Conservation (phyloP, 2,113 vertebrate species). For the Garra rufa region DNA sequence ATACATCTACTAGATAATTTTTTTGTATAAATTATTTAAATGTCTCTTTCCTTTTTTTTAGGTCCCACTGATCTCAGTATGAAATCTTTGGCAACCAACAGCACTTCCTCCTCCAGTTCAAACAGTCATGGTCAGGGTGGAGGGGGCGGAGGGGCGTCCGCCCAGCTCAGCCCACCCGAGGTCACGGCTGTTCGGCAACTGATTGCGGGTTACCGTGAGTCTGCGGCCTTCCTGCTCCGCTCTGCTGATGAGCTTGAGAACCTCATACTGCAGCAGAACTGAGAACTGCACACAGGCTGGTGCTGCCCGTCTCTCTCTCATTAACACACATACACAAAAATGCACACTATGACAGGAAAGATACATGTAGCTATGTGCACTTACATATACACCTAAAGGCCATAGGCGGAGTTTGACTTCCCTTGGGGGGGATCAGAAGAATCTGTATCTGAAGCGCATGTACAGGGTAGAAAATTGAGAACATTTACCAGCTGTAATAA, state of each 20-base stretch:
- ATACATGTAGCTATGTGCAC: constrained; percentile 57
- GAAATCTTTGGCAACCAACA: constrained; percentile 92
- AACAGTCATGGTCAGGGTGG: constrained; percentile 85
- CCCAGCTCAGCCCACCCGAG: constrained; percentile 95
- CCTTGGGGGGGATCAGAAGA: too few species aligned
- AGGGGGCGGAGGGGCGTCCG: constrained; percentile 88
- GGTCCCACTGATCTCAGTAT: constrained; percentile 99
- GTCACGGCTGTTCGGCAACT: constrained; percentile 96
- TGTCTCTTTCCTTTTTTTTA: constrained; percentile 61
- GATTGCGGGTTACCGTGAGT: constrained; percentile 96
- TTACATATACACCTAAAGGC: constrained; percentile 35
- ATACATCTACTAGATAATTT: constrained; percentile 36
- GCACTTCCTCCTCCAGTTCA: constrained; percentile 85
- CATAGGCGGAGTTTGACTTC: constrained; percentile 7
- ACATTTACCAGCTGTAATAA: neutral
- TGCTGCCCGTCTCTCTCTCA: constrained; percentile 53
- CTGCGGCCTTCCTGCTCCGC: constrained; percentile 94
- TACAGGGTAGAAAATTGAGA: neutral
- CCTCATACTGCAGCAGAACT: constrained; percentile 99
- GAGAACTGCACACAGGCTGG: constrained; percentile 56
- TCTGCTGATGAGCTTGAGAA: constrained; percentile 99
- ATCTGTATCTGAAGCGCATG: neutral
- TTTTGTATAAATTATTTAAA: too few species aligned
- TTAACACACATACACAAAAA: constrained; percentile 58
- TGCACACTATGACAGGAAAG: constrained; percentile 54